A percentile compares a stretch with the other conserved stretches of the same genome.
Evolutionary conservation across 1,140 invertebrate species (phyloP).

Genomic region (Gryllus bimaculatus): DNA sequence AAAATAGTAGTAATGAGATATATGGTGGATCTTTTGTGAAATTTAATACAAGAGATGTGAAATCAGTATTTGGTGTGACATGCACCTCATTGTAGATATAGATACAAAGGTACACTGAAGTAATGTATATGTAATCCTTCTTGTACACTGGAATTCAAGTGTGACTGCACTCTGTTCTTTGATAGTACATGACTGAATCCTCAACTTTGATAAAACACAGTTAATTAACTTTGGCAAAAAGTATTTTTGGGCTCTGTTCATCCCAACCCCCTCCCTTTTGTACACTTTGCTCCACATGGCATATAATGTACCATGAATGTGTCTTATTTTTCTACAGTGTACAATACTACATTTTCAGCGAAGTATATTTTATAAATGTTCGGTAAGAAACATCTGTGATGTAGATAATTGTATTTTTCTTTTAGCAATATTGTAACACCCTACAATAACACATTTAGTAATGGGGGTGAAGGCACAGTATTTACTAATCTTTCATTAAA

Average conservation of each 20-base stretch:
- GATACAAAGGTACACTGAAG: no score
- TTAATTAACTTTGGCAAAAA: not conserved
- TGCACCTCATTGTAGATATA: no score
- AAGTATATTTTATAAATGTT: not conserved
- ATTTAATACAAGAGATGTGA: no score
- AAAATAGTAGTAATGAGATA: no score
- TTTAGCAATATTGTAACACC: not conserved
- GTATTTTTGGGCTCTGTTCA: not conserved
- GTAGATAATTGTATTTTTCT: not conserved
- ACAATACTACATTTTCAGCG: not conserved
- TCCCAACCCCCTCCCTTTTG: not conserved
- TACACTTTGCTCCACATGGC: not conserved
- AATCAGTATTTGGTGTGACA: no score
- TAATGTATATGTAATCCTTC: no score
- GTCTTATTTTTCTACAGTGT: not conserved
- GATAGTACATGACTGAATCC: no score
- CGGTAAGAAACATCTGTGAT: not conserved
- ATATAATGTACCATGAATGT: not conserved
- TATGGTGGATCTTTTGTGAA: no score
- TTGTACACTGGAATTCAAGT: no score
- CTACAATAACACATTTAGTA: not conserved
- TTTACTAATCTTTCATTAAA: no score
- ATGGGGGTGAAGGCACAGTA: not conserved
- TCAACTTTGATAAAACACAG: not conserved
- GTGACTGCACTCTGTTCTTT: no score